Evolutionary conservation across 2,888 invertebrate genomes (phyloP).

Genomic region (Parnassius orleans): DNA sequence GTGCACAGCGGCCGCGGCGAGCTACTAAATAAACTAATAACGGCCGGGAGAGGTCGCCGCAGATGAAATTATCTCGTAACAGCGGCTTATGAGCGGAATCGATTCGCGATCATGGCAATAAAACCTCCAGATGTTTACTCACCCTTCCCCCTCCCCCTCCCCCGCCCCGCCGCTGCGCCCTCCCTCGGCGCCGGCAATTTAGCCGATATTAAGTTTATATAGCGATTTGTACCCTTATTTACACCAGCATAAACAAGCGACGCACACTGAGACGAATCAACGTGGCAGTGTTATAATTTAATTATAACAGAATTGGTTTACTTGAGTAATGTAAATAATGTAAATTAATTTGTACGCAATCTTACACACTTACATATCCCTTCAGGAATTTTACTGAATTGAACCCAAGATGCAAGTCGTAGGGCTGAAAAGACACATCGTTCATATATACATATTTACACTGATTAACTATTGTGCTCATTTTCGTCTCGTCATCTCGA

Average conservation of each 20-base stretch:
- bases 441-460: no score
- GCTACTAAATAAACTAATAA: conserved; percentile 43
- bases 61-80: conserved; percentile 58
- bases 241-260: conserved; percentile 47
- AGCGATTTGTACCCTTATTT: conserved; percentile 77
- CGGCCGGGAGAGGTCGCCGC: conserved; percentile 34
- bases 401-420: no score
- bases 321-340: no score
- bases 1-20: conserved; percentile 10
- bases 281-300: neutral
- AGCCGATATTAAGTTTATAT: conserved; percentile 77
- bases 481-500: no score
- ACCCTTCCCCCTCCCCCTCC: conserved; percentile 34
- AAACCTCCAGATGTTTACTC: conserved; percentile 67
- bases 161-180: conserved; percentile 34
- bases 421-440: no score
- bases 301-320: no score
- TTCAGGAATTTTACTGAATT: no score
- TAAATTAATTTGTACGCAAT: no score
- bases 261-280: conserved; percentile 31
- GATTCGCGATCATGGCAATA: conserved; percentile 71
- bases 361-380: no score
- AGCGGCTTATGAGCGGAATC: conserved; percentile 70
- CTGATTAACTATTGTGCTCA: no score
- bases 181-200: conserved; percentile 61